Evolutionary conservation across 1,140 invertebrate species (phyloP).

Genomic region (Achatina immaculata): DNA sequence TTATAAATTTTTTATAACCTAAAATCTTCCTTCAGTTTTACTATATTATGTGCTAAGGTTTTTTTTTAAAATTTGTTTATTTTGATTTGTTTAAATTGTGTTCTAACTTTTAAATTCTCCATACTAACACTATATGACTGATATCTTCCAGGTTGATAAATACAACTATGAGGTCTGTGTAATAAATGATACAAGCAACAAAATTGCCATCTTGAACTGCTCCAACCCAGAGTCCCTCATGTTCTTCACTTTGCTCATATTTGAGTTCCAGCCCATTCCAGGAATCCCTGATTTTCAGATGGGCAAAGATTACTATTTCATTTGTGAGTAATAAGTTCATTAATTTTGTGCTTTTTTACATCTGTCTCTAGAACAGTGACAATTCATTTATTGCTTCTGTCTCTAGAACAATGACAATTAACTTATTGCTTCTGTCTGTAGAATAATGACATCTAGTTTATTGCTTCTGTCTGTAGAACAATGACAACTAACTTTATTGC

Average conservation of each 20-base stretch:
- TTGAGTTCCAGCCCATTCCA: conserved; percentile 40
- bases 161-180: conserved; percentile 40
- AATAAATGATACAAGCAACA: conserved; percentile 36
- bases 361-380: not conserved
- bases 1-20: no score
- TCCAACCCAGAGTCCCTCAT: conserved; percentile 16
- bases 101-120: no score
- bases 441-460: not conserved
- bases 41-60: no score
- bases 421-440: not conserved
- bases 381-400: not conserved
- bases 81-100: no score
- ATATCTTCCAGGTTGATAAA: conserved; percentile 39
- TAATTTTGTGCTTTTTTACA: not conserved
- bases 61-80: no score
- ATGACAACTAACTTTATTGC: no score
- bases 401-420: not conserved
- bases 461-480: not conserved
- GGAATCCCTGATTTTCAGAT: conserved; percentile 41
- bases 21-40: no score
- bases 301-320: conserved; percentile 38
- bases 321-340: conserved; percentile 25
- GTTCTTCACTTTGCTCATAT: conserved; percentile 37
- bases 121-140: no score
- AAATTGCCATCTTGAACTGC: conserved; percentile 40